Evolutionary conservation across 2,113 vertebrate genomes (phyloP), one percentile per base, ranked within the genome.

Genomic region (Anhinga rufa): DNA sequence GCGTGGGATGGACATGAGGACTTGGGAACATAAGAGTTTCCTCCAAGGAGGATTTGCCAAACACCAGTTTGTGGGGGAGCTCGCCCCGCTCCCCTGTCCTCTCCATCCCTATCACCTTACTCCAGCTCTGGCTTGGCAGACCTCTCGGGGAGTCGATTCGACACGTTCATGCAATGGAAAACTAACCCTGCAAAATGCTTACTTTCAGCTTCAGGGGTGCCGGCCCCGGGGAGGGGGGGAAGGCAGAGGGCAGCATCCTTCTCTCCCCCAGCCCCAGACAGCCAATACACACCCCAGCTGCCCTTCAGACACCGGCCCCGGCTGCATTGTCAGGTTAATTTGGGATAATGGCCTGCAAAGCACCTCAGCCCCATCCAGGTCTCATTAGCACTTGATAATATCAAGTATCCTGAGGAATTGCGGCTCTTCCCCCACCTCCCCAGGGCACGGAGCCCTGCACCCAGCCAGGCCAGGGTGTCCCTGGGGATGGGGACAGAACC

Each of bases 351-450:
- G 93, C 60, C 92, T 36, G 97, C 96, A 82, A 97, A 97, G 96
- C 97, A 87, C 86, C 96, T 72, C 96, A 80, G 91, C 89, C 86
- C 95, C 96, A 96, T 94, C 84, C 92, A 80, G 94, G 62, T 90
- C 96, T 97, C 97, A 97, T 97, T 97, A 97, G 95, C 97, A 97
- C 96, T 97, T 90, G 95, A 95, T 97, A 97, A 97, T 92, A 96
- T 82, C 86, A 57, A 61, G 97, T 95, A 97, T 97, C 97, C 97
- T 97, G 94, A 87, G 78, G 92, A 93, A 94, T 89, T 86, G 31
- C 9, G 49, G 66, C 44, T 79, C 52, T 48, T 60, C 44, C 64
- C 61, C 65, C 75, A 48, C n/a, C 85, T 81, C 77, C 93, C 48
- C 38, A 32, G 58, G 86, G 82, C 94, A 80, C 26, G 17, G 65